Base-by-base conservation (phyloP, 2,888 invertebrate species). In the Mimas tiliae region DNA sequence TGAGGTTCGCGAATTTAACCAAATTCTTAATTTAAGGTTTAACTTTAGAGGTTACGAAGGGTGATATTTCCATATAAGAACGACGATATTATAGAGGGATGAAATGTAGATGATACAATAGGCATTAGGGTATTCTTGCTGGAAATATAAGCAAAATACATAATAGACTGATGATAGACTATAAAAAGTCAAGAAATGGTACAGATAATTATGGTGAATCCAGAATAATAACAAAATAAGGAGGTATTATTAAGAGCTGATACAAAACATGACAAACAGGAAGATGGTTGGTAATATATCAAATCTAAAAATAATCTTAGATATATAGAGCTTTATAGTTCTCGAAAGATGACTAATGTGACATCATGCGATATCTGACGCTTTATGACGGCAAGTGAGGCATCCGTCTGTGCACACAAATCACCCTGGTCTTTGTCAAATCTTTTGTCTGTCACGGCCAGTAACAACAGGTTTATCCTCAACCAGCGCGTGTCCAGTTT, bases 361-460 rank as follows among this genome's bases (percentile, higher is more conserved):
- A 16, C 38, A 16, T 42, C 19, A 38, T 33, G 38, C n/a, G 58
- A 12, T 11, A 11, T 42, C 12, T 58, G 58, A 58, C 19, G 58
- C 33, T 38, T 8, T 38, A 42, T 58, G 38, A 58, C 58, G 58
- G 6, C 38, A 19, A 19, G 6, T 34, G 16, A 38, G 38, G 42
- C 42, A 58, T 58, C 58, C 12, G 16, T 11, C 42, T 0, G 12
- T 58, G 58, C 58, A 58, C 58, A 42, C 58, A 42, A 58, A 58
- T 58, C 38, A 58, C 38, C 42, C 42, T 42, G 19, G 58, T 58
- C 58, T 58, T 58, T 58, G 58, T 58, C 58, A 42, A 58, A 58
- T 42, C 38, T 58, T 58, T 58, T 58, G 58, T 58, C 58, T 58
- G 58, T 42, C 58, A 58, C 58, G 58, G 58, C 42, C 58, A 19